Evolutionary conservation across 2,888 invertebrate species (phyloP), one percentile per base, ranked within the genome.

Genomic region (Lycaena phlaeas): DNA sequence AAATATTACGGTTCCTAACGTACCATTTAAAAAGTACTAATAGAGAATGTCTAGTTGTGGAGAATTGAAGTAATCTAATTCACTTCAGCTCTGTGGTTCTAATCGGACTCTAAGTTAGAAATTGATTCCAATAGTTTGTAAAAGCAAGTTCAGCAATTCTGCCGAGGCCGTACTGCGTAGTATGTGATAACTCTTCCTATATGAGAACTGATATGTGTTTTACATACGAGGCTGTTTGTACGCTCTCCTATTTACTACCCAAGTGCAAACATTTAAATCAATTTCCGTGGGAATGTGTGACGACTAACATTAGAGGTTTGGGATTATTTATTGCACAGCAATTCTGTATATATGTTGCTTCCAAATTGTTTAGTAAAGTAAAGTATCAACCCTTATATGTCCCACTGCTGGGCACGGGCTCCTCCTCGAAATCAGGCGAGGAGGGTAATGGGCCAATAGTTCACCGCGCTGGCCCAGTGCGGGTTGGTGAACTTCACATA

Each of bases 51-150:
- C 51, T 47, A 52, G 51, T n/a, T n/a, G n/a, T n/a, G n/a, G n/a
- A n/a, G n/a, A n/a, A n/a, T n/a, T 53, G 52, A 53, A 52, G 51
- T 51, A 50, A 53, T 55, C 49, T 52, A 51, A 53, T 51, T 55
- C 55, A 53, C 48, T 50, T 48, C 49, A 46, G 48, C 47, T 46
- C 45, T 48, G 49, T 42, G 49, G 51, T 51, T 52, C 47, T 45
- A 53, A 49, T 40, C 46, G 48, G 47, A 51, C 50, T 45, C 50
- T 48, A 50, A 55, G 47, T 54, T 54, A 46, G 54, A 54, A 55
- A 55, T 55, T 55, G 55, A 55, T 55, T 54, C 50, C 50, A 45
- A 48, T 49, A 52, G 48, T 50, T 49, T 49, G 45, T 38, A 37
- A 45, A 44, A 46, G 49, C 52, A 48, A 53, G 45, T 44, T 49